Base-by-base conservation (phyloP, 2,888 invertebrate genomes). In the Drosophila ustulata region DNA sequence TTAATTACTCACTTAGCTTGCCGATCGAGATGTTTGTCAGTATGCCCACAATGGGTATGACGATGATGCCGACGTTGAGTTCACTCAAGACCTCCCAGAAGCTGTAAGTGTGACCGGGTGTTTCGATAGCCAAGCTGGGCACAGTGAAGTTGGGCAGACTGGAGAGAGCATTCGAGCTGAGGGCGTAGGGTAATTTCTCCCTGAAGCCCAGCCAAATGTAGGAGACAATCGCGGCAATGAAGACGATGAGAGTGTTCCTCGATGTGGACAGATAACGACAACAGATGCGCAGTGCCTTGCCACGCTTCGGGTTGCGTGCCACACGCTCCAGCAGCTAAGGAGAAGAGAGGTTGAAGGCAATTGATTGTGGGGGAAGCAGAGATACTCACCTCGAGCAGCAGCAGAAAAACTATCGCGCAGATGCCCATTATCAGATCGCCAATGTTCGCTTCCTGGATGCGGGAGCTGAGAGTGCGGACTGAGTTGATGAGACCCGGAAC, bases 21-120 rank as follows among this genome's bases (percentile, higher is more conserved):
- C 98, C 98, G 78, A 99, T 98, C 11, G 98, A 98, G 75, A 98
- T 96, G 90, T 98, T 97, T 46, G 98, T 98, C 62, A 98, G 93
- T 72, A 98, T 95, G 71, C 97, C 96, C 67, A 98, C 95, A 25
- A 98, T 89, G 3, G 98, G 98, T 83, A 98, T 93, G 69, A 98
- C 95, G 68, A 96, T 89, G 57, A 98, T 94, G 18, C 97, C 97
- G 51, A 95, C 93, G 57, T 97, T 96, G 53, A 98, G 93, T 84
- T 95, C 94, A 66, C 93, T 92, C 73, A 95, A 93, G 94, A 97
- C 95, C 75, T 95, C 95, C 50, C 93, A 61, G 85, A 96, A 95
- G 53, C 92, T 93, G 66, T 95, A 94, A 0, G 75, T 91, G 3
- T 68, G 78, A 89, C 96, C 95, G 32, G 93, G 93, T 3, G 94